phyloP scores from a whole-genome alignment of 2,797 vertebrate species.

The Mus minutoides region DNA sequence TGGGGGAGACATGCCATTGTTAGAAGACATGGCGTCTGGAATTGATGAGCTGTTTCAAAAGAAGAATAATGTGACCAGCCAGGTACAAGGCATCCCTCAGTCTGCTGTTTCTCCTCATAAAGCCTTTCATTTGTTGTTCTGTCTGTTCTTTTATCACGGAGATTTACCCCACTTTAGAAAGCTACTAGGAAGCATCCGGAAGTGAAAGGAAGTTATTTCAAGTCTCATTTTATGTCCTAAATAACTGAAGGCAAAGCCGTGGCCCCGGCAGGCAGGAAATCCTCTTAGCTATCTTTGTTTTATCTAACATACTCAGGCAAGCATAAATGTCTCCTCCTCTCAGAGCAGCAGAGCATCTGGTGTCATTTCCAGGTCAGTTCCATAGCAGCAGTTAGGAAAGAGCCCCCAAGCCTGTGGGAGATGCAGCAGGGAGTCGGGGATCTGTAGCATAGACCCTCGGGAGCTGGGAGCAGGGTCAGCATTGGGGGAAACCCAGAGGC shows the following conservation, averaged over 20 bases:
- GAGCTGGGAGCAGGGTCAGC: background rate
- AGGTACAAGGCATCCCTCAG: conserved; percentile 82
- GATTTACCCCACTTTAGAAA: background rate
- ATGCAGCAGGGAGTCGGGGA: background rate
- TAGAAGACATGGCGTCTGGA: conserved; percentile 64
- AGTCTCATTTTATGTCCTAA: background rate
- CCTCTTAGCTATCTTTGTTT: conserved; percentile 46
- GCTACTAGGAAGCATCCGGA: background rate
- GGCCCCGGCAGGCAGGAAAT: background rate
- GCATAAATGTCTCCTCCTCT: background rate
- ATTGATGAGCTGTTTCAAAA: conserved; percentile 78
- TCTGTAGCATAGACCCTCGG: background rate
- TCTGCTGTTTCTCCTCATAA: background rate
- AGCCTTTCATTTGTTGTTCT: background rate
- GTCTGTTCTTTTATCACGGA: background rate
- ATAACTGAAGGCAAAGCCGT: background rate
- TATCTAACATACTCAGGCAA: conserved; percentile 21
- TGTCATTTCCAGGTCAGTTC: conserved; percentile 5
- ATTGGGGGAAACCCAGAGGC: background rate
- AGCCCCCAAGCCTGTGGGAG: background rate
- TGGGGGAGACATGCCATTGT: conserved; percentile 49
- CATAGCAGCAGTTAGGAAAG: background rate
- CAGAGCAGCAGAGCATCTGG: background rate
- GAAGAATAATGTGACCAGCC: conserved; percentile 72
- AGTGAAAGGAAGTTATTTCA: background rate